Percentiles rank a stretch among this genome's conserved stretches.
Evolutionary conservation across 2,113 vertebrate species (phyloP).

Genomic region (Euleptes europaea): DNA sequence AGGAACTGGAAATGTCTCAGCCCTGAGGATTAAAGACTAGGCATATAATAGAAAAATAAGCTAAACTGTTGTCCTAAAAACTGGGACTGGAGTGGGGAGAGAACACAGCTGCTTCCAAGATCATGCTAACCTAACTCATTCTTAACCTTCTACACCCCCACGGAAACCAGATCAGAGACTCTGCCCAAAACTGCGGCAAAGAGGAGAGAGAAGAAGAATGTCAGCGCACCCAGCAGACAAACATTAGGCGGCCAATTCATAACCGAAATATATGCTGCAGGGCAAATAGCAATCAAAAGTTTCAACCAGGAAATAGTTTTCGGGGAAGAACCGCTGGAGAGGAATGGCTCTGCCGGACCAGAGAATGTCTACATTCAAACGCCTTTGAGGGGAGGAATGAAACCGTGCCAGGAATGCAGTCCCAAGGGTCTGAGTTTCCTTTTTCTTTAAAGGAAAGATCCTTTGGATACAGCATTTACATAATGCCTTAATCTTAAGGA

Average conservation of each 20-base stretch:
- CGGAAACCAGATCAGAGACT: conserved; percentile 5
- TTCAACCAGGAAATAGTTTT: background rate
- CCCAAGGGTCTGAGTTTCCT: conserved; percentile 59
- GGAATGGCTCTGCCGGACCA: conserved; percentile 1
- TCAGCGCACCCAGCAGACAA: background rate
- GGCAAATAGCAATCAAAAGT: background rate
- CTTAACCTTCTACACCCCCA: conserved; percentile 23
- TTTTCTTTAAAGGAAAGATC: conserved; percentile 59
- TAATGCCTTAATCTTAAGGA: conserved; percentile 68
- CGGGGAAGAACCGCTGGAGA: background rate
- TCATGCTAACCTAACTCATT: conserved; percentile 7
- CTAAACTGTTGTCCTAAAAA: background rate
- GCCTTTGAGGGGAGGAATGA: conserved; percentile 32
- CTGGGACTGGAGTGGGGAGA: background rate
- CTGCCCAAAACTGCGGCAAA: background rate
- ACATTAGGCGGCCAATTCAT: conserved; percentile 7
- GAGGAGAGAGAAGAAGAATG: conserved; percentile 2
- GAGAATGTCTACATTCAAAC: conserved; percentile 38
- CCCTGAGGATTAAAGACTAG: background rate
- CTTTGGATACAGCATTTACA: conserved; percentile 56
- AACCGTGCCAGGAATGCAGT: conserved; percentile 62
- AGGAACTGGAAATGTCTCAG: background rate
- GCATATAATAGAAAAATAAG: background rate
- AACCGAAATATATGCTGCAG: background rate
- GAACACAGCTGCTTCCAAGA: background rate